These are phyloP conservation scores for Lutraria rhynchaena DNA, from an alignment of 1,140 invertebrate genomes.

Conservation along the genomic window DNA sequence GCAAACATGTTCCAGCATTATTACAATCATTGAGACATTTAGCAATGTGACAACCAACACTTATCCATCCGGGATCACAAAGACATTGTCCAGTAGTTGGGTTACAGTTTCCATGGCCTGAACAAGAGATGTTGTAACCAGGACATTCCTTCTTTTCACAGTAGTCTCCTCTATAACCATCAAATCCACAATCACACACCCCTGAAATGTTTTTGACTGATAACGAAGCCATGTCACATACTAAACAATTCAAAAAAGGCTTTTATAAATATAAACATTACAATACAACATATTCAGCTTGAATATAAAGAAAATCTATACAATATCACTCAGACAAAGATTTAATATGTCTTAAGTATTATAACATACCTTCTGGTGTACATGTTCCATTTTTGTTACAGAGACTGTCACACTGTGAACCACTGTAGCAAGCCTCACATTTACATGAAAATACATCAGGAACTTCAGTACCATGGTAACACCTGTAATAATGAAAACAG, in stretches of 20 bases:
- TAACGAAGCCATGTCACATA: too few relatives aligned
- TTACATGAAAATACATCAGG: constrained; percentile 50
- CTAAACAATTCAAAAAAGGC: too few relatives aligned
- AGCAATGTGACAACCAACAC: constrained; percentile 62
- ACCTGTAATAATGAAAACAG: constrained; percentile 31
- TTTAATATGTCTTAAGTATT: too few relatives aligned
- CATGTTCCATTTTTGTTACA: constrained; percentile 62
- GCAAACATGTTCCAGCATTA: constrained; percentile 60
- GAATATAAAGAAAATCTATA: too few relatives aligned
- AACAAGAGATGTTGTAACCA: constrained; percentile 56
- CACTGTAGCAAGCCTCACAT: constrained; percentile 62
- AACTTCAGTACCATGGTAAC: constrained; percentile 52
- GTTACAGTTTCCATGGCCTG: constrained; percentile 58
- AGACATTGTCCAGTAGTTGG: constrained; percentile 55
- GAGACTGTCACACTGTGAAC: constrained; percentile 55
- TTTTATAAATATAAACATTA: too few relatives aligned
- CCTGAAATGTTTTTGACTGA: too few relatives aligned
- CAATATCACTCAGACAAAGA: too few relatives aligned
- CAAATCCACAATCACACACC: constrained; percentile 64
- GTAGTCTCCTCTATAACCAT: constrained; percentile 60
- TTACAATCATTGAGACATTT: constrained; percentile 69
- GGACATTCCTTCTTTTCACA: constrained; percentile 64
- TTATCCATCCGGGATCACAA: constrained; percentile 67
- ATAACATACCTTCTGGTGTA: constrained; percentile 35
- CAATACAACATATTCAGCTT: too few relatives aligned